These are phyloP conservation scores for Pteropus alecto DNA, from an alignment of 2,113 vertebrate species.

Conservation along the genomic window DNA sequence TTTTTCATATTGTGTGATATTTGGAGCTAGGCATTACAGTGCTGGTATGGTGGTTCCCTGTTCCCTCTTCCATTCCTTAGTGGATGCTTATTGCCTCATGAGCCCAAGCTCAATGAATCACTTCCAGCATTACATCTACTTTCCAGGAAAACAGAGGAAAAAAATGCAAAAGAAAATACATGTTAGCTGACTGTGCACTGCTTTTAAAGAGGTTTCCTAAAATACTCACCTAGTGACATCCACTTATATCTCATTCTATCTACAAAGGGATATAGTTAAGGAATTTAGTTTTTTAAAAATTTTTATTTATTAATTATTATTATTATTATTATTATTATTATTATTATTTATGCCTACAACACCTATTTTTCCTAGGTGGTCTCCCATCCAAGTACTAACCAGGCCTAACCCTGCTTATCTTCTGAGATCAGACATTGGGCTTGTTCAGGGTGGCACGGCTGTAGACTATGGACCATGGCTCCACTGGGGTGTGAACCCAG, in stretches of 20 bases:
- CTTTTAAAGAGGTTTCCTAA: slow-evolving; percentile 7
- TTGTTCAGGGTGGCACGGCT: too few relatives aligned
- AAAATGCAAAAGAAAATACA: neutral
- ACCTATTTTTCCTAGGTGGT: too few relatives aligned
- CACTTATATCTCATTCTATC: neutral
- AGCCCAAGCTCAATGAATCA: neutral
- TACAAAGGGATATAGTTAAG: neutral
- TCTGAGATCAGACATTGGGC: too few relatives aligned
- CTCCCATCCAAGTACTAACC: too few relatives aligned
- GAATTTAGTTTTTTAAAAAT: neutral
- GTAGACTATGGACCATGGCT: too few relatives aligned
- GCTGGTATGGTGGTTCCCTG: neutral
- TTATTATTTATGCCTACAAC: too few relatives aligned
- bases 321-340: too few relatives aligned
- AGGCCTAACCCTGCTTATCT: too few relatives aligned
- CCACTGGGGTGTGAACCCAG: too few relatives aligned
- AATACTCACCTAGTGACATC: neutral
- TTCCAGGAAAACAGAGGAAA: neutral
- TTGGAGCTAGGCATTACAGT: neutral
- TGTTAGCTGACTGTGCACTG: neutral
- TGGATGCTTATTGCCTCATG: neutral
- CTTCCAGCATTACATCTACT: neutral
- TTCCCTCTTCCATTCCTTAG: neutral
- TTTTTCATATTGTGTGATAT: neutral
- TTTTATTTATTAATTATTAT: neutral